These are phyloP conservation scores for Mactromeris polynyma DNA, from an alignment of 2,888 invertebrate genomes.

Conservation along the genomic window DNA sequence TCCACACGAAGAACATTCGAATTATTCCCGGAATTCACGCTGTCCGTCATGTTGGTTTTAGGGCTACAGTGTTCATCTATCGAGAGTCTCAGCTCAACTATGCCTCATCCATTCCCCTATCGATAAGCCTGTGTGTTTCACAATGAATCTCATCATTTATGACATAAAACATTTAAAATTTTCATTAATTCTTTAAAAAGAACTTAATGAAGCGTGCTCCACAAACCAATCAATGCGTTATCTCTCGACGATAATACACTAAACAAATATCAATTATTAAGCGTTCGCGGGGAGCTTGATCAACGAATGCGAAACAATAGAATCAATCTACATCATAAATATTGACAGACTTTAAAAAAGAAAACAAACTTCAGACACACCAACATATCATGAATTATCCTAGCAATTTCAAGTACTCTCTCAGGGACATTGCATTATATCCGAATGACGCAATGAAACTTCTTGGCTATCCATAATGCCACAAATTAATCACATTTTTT, in stretches of 20 bases:
- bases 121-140: neutral
- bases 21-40: neutral
- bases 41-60: neutral
- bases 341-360: neutral
- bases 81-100: neutral
- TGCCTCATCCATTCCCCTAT: neutral
- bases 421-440: neutral
- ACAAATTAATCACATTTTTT: neutral
- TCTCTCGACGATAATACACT: neutral
- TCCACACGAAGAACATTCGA: neutral
- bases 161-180: conserved; percentile 1
- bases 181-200: neutral
- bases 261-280: neutral
- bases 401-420: neutral
- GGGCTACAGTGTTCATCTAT: neutral
- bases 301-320: neutral
- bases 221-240: neutral
- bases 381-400: neutral
- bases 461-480: neutral
- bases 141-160: neutral
- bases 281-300: neutral
- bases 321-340: neutral
- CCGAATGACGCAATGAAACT: neutral
- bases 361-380: neutral
- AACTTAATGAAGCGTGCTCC: neutral